Base-by-base conservation (phyloP, 2,888 invertebrate genomes). In the Colostygia pectinataria region DNA sequence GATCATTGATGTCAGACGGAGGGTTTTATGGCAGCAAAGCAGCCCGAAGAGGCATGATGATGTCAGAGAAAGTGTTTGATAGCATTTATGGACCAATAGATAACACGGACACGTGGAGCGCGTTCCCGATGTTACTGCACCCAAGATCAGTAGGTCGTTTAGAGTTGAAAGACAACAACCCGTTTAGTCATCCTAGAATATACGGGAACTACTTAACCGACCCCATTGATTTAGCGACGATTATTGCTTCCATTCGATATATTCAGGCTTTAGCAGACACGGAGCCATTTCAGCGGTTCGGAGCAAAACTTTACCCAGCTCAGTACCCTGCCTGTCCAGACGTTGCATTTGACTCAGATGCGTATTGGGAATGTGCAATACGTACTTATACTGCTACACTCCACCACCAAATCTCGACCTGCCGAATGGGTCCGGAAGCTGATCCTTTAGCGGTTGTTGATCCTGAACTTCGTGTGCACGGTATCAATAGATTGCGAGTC, bases 131-230 rank as follows among this genome's bases (percentile, higher is more conserved):
- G 90, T 72, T 93, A 1, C 64, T 96, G 79, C 90, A 94, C 37
- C 94, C 95, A 0, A 92, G 92, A 65, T 94, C 94, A 20, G 89
- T 91, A n/a, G 96, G 96, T 0, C 83, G 84, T 45, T 74, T 96
- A 9, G 92, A 92, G 65, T 80, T 96, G 8, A 91, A 89, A 63
- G 91, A 92, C 38, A 91, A 71, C 0, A 92, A 95, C 72, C 95
- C 94, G 0, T 87, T 90, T 12, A 91, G 92, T 13, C 90, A 92
- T 62, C 95, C 95, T 0, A 74, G 91, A 29, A 91, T 96, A 48
- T 91, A 93, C 57, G 92, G 95, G 1, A 95, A 95, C 65, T 95
- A 95, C 70, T 90, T 94, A 44, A 83, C 91, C 5, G 88, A 93
- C 54, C 91, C 91, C 2, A 57, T 56, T 23, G 96, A 96, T 63